A percentile compares a stretch with the other conserved stretches of the same genome.
Conservation (phyloP, 2,113 vertebrate genomes). For the Dascyllus trimaculatus region DNA sequence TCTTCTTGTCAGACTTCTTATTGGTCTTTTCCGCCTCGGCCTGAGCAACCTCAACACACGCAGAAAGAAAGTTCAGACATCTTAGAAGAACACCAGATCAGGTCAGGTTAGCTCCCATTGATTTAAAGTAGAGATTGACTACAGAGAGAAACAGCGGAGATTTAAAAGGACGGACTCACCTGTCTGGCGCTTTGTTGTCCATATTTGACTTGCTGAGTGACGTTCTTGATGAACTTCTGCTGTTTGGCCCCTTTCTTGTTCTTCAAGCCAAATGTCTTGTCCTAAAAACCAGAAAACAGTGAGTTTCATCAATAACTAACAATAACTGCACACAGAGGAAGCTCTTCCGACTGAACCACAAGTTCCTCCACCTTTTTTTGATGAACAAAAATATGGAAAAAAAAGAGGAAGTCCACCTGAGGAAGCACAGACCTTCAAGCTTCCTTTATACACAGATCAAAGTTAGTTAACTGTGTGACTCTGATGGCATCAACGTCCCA, state of each 20-base stretch:
- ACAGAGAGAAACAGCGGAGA: neutral
- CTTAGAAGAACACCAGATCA: neutral
- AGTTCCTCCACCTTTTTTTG: too few species aligned
- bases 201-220: constrained; percentile 96
- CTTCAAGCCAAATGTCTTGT: constrained; percentile 98
- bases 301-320: neutral
- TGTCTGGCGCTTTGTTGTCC: constrained; percentile 91
- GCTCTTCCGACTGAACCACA: too few species aligned
- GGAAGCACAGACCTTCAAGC: too few species aligned
- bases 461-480: too few species aligned
- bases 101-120: neutral
- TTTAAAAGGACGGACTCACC: constrained; percentile 74
- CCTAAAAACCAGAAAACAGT: constrained; percentile 78
- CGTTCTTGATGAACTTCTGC: constrained; percentile 98
- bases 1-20: constrained; percentile 96
- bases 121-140: too few species aligned
- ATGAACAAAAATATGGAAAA: too few species aligned
- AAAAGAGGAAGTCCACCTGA: too few species aligned
- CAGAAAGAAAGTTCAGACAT: neutral
- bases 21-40: constrained; percentile 88
- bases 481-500: too few species aligned
- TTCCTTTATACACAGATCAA: too few species aligned
- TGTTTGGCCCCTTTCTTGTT: constrained; percentile 99
- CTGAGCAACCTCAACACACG: constrained; percentile 59
- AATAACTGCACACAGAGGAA: neutral